Evolutionary conservation across 2,888 invertebrate genomes (phyloP).

Genomic region (Drosophila prolongata): DNA sequence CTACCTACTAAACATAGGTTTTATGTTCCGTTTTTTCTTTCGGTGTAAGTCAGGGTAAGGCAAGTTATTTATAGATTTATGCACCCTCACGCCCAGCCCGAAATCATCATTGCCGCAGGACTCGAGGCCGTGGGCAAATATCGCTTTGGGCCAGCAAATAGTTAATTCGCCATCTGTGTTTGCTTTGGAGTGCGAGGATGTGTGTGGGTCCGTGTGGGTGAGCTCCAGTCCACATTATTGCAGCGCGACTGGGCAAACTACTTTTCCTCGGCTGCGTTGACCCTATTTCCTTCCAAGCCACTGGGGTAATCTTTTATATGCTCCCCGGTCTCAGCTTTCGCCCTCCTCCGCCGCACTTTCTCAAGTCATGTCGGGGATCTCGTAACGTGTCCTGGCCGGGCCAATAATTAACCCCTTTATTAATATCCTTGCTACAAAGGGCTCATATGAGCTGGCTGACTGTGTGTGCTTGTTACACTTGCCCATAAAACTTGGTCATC

Average conservation of each 20-base stretch:
- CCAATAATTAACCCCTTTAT: slow-evolving; percentile 73
- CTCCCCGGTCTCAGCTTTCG: slow-evolving; percentile 6
- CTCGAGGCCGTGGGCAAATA: slow-evolving; percentile 43
- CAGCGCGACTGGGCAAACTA: slow-evolving; percentile 58
- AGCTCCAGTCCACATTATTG: slow-evolving; percentile 55
- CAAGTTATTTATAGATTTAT: slow-evolving; percentile 67
- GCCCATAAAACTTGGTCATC: background rate
- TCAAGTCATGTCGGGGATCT: slow-evolving; percentile 21
- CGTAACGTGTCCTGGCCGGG: slow-evolving; percentile 42
- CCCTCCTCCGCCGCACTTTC: slow-evolving; percentile 2
- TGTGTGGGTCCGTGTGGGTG: slow-evolving; percentile 8
- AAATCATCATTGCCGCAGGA: slow-evolving; percentile 16
- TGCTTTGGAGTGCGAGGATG: slow-evolving; percentile 1
- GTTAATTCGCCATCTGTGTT: slow-evolving; percentile 53
- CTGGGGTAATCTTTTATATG: slow-evolving; percentile 19
- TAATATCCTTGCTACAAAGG: slow-evolving; percentile 40
- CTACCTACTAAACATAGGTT: no score
- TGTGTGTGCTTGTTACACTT: slow-evolving; percentile 1
- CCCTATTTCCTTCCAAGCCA: slow-evolving; percentile 38
- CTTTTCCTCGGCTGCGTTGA: slow-evolving; percentile 46
- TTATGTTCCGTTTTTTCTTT: background rate
- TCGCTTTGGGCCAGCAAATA: slow-evolving; percentile 64
- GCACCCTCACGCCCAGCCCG: slow-evolving; percentile 26
- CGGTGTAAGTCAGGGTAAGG: slow-evolving; percentile 13
- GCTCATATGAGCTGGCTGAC: slow-evolving; percentile 10